Evolutionary conservation across 2,113 vertebrate species (phyloP), one percentile per base, ranked within the genome.

Genomic region (Equus quagga): DNA sequence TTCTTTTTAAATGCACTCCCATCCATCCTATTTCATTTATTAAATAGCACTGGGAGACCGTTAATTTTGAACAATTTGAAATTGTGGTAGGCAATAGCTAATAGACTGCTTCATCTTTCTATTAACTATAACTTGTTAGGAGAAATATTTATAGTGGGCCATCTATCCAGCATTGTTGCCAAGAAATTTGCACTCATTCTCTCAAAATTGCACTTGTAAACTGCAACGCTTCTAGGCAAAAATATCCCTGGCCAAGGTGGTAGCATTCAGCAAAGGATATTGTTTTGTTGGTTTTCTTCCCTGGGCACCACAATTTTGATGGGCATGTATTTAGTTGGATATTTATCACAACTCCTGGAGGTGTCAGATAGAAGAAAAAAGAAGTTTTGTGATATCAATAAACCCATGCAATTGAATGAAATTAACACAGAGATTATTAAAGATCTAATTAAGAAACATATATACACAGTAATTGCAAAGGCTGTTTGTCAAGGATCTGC

Each of bases 311-410:
- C 19, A 54, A 3, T 5, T 60, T 9, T 41, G 23, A 54, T 69
- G 1, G 1, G 2, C 5, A 8, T 10, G 2, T n/a, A 6, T 54
- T 44, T 87, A 64, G 36, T 0, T 12, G 41, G 0, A 11, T 51
- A 6, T 84, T 72, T 17, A 46, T 79, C n/a, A 24, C 41, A 56
- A 21, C 11, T 80, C 12, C 19, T 65, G 44, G 31, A 79, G 1
- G 5, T 31, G 2, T 5, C 26, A 46, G 31, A 5, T 60, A 89
- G 26, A 73, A 41, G 58, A 67, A 1, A 67, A 41, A 46, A 82
- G 36, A 33, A 23, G 26, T 19, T 17, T 3, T 31, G 41, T 56
- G 60, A n/a, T 24, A 23, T 36, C 46, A 76, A 76, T 12, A 84
- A 21, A 49, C 10, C 9, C 8, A 1, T 69, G 33, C 19, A 46